Evolutionary conservation across 2,888 invertebrate species (phyloP).

Genomic region (Dilophus febrilis): DNA sequence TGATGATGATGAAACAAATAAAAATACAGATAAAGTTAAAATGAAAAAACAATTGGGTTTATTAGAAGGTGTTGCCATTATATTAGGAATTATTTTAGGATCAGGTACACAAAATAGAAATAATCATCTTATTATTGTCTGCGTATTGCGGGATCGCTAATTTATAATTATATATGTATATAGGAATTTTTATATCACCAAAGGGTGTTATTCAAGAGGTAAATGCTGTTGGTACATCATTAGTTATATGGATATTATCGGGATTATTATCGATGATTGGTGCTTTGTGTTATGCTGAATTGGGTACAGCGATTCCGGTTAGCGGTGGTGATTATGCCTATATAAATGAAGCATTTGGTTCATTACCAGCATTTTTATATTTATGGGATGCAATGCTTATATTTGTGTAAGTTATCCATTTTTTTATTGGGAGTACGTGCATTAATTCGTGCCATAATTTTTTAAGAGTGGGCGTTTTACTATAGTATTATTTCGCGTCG

Average conservation of each 20-base stretch:
- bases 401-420: constrained; percentile 60
- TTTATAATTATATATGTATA: constrained; percentile 12
- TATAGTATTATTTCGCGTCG: no score
- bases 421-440: no score
- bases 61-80: constrained; percentile 83
- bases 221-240: constrained; percentile 74
- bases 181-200: constrained; percentile 88
- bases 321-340: constrained; percentile 97
- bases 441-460: background rate
- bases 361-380: constrained; percentile 82
- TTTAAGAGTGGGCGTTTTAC: no score
- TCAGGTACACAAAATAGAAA: constrained; percentile 40
- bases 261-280: constrained; percentile 84
- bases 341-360: constrained; percentile 80
- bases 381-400: constrained; percentile 95
- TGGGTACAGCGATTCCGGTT: constrained; percentile 65
- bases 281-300: constrained; percentile 91
- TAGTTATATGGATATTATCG: constrained; percentile 75
- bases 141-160: background rate
- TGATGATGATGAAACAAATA: background rate
- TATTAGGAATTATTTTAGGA: constrained; percentile 86
- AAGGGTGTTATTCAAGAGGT: constrained; percentile 84
- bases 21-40: constrained; percentile 39
- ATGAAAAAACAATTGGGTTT: constrained; percentile 82
- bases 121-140: background rate